Percentiles rank a stretch among this genome's conserved stretches.
Conservation (phyloP, 2,113 vertebrate genomes). For the Pteropus alecto region DNA sequence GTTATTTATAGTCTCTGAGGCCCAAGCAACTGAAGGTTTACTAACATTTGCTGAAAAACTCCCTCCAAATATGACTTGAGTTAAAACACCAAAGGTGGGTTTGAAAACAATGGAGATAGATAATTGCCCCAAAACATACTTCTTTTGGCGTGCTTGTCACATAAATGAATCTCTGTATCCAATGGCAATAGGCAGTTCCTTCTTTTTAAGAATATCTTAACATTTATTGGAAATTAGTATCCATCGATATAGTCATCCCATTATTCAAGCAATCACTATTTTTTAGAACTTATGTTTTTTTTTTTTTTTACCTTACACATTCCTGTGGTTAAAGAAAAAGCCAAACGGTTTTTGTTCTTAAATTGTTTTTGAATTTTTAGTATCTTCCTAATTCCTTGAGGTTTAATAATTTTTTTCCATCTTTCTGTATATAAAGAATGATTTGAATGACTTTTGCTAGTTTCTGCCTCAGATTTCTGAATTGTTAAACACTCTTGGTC, state of each 20-base stretch:
- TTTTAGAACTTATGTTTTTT: not conserved
- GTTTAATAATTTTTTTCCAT: constrained; percentile 22
- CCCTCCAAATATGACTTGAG: not conserved
- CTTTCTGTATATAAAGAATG: constrained; percentile 4
- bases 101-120: not conserved
- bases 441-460: constrained; percentile 26
- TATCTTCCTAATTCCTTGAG: not conserved
- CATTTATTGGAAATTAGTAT: not conserved
- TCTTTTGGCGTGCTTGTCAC: not conserved
- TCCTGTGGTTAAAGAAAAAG: constrained; percentile 17
- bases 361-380: constrained; percentile 26
- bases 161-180: not conserved
- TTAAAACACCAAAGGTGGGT: not conserved
- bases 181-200: not conserved
- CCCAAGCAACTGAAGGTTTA: not conserved
- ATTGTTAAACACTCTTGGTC: not conserved
- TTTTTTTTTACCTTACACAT: not conserved
- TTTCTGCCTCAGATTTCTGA: constrained; percentile 17
- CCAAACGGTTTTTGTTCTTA: not conserved
- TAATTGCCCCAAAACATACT: not conserved
- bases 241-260: not conserved
- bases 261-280: not conserved
- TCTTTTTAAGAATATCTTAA: not conserved
- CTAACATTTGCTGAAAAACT: constrained; percentile 1
- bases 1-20: constrained; percentile 5